phyloP scores from a whole-genome alignment of 2,113 vertebrate species.

The Oriolus oriolus region DNA sequence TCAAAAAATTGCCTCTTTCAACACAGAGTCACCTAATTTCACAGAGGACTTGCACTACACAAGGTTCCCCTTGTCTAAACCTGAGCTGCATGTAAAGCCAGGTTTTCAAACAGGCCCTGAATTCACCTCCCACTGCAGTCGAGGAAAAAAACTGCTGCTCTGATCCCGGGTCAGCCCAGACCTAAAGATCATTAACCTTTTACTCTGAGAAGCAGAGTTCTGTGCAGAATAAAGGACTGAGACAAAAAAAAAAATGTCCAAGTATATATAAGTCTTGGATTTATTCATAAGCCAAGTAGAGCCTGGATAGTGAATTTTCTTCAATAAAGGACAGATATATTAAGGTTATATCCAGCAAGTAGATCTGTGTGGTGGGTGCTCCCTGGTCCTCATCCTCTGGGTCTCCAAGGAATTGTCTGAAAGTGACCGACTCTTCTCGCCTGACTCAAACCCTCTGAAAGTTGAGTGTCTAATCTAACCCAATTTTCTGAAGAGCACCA shows the following conservation, averaged over 20 bases:
- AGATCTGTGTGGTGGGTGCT: neutral
- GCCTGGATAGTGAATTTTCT: neutral
- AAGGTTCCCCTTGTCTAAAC: slow-evolving; percentile 31
- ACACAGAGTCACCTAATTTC: slow-evolving; percentile 61
- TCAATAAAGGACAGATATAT: neutral
- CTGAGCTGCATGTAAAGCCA: slow-evolving; percentile 58
- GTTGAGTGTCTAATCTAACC: neutral
- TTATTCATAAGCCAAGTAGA: neutral
- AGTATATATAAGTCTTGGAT: neutral
- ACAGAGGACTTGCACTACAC: slow-evolving; percentile 42
- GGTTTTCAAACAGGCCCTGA: neutral
- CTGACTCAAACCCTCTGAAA: neutral
- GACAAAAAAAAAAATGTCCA: neutral
- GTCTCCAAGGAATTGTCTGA: neutral
- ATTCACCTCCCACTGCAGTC: neutral
- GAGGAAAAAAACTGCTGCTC: neutral
- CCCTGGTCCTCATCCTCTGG: neutral
- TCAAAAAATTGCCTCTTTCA: slow-evolving; percentile 70
- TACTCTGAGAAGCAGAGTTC: neutral
- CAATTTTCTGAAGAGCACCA: neutral
- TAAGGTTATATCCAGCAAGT: neutral
- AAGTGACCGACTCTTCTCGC: neutral
- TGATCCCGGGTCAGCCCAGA: neutral
- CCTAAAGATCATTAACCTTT: neutral
- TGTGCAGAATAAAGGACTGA: neutral